phyloP scores from a whole-genome alignment of 2,113 vertebrate species.

The Butastur rufipennis region DNA sequence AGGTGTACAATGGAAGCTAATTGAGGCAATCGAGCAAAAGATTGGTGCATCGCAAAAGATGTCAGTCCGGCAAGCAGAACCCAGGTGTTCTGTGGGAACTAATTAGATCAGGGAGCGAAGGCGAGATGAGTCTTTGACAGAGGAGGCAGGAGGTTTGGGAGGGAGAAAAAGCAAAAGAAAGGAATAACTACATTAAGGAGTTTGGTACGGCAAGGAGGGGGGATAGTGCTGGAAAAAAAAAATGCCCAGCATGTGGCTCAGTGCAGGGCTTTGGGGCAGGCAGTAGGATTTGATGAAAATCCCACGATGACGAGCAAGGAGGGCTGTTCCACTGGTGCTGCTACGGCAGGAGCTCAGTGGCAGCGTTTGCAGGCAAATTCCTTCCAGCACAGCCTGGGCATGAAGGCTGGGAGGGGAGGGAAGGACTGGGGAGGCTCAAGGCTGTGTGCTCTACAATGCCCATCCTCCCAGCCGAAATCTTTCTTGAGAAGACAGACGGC shows the following conservation, averaged over 20 bases:
- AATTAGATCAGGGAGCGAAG: neutral
- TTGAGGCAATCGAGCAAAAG: neutral
- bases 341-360: accelerated
- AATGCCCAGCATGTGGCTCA: accelerated
- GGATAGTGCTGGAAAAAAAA: neutral
- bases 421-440: accelerated
- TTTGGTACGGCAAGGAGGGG: neutral
- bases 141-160: neutral
- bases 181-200: neutral
- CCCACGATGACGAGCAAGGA: accelerated
- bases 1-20: neutral
- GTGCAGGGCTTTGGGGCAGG: neutral
- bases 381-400: accelerated
- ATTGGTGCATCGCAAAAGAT: neutral
- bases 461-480: neutral
- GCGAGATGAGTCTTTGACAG: neutral
- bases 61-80: accelerated
- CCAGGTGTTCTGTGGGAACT: neutral
- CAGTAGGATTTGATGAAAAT: neutral
- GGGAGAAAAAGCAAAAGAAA: neutral
- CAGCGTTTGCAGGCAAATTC: accelerated
- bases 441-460: neutral
- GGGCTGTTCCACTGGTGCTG: neutral
- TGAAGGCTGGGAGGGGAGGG: neutral
- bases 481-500: no score